Base-by-base conservation (phyloP, 1,140 invertebrate species). In the Homarus americanus region DNA sequence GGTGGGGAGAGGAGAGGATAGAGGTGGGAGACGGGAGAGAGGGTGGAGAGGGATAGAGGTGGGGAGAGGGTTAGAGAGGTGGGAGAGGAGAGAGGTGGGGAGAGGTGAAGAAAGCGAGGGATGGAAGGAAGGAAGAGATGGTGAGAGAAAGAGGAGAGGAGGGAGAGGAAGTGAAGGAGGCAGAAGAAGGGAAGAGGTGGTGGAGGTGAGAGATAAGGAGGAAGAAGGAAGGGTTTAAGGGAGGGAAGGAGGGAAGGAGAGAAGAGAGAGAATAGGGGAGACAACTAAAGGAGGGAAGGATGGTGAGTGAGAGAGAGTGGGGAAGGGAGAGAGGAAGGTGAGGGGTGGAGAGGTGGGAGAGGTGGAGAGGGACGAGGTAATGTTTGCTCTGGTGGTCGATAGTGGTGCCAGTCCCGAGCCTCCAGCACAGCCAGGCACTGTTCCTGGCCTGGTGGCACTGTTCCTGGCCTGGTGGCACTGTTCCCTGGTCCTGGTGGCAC, bases 311-410 rank as follows among this genome's bases (percentile, higher is more conserved):
- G 34, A 10, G 73, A 32, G 73, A 40, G 36, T n/a, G 20, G 40
- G 7, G 28, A 36, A 32, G 73, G 5, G 73, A 24, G 3, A 40
- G 34, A n/a, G 32, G 34, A 1, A 0, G 10, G 9, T 32, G 40
- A 10, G 73, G n/a, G n/a, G 12, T 7, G 24, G 20, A 5, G 32
- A 24, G 20, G 72, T 7, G 3, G 20, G 15, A 9, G 73, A 9
- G 34, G 73, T 15, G 40, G 36, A 32, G 73, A 15, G 24, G 73
- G 36, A 20, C 9, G 28, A 40, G 73, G 40, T 41, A 40, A 41
- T 38, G 73, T 76, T 40, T 76, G 40, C 40, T 40, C 17, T 38
- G 73, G 36, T 76, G 36, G 40, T 69, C 63, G 63, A 69, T 69
- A 69, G 63, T 69, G 63, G 24, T 5, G 20, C 9, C 20, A 17